Evolutionary conservation across 2,888 invertebrate genomes (phyloP), one percentile per base, ranked within the genome.

Genomic region (Tineola bisselliella): DNA sequence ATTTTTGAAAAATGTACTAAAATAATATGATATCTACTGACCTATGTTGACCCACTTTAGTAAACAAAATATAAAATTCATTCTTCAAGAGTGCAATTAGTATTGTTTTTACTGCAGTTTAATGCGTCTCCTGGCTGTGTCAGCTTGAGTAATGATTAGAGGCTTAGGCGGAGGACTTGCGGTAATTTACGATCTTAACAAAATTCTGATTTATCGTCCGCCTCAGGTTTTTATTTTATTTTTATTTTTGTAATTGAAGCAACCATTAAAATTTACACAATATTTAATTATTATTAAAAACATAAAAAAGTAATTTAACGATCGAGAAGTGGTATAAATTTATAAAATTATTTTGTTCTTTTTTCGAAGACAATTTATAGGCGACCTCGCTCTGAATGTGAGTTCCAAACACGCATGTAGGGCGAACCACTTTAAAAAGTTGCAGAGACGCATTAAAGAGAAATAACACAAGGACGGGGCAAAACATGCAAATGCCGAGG

Each of bases 81-180:
- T 83, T 81, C 80, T 81, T 84, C 78, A 78, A 81, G 80, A 76
- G 75, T 73, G 81, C 83, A 84, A 84, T 86, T 86, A 86, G 86
- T 77, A 68, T 72, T 73, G 76, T 84, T 84, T 86, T 84, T 84
- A 81, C 76, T 78, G 79, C 78, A 79, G 75, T 79, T 70, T 69
- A 75, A 74, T 82, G 75, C 80, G 56, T 56, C 56, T 56, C 17
- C 15, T 48, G 56, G 56, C 17, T 15, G 13, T 30, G 25, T 30
- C 25, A 56, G 56, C 79, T 79, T 83, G 79, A 84, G 77, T 84
- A 82, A 84, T 83, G 81, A 84, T 81, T 81, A 75, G 75, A 77
- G 70, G 72, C 70, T 66, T 56, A 68, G 71, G 72, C 66, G 43
- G 10, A 25, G 25, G 69, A 71, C 72, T 73, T 74, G 78, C 68